phyloP scores from a whole-genome alignment of 1,140 invertebrate genomes.

The Aphidius ervi region DNA sequence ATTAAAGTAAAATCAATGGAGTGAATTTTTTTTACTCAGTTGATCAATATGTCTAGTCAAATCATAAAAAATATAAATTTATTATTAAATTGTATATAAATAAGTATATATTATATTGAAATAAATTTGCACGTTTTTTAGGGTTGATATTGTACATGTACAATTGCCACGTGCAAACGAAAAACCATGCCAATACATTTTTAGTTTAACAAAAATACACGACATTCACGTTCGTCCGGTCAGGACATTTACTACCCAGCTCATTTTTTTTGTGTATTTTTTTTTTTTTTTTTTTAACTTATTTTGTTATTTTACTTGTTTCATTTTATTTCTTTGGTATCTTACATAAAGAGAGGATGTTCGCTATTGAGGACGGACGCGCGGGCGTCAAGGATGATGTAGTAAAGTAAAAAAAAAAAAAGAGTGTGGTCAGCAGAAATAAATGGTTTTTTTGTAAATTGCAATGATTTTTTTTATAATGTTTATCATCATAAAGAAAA shows the following conservation, averaged over 20 bases:
- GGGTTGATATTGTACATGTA: too few relatives aligned
- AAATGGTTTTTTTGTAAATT: neutral
- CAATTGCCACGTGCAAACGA: conserved; percentile 4
- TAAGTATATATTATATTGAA: too few relatives aligned
- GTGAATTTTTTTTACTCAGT: too few relatives aligned
- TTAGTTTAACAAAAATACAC: neutral
- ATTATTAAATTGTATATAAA: too few relatives aligned
- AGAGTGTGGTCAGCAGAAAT: neutral
- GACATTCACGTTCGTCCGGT: conserved; percentile 8
- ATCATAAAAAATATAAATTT: too few relatives aligned
- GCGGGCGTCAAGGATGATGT: too few relatives aligned
- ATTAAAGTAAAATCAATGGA: too few relatives aligned
- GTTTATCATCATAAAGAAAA: too few relatives aligned
- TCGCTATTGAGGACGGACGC: neutral
- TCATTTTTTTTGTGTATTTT: conserved; percentile 1
- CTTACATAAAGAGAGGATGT: conserved; percentile 8
- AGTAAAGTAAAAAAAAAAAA: neutral
- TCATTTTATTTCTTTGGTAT: neutral
- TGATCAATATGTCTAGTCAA: too few relatives aligned
- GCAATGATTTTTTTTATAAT: too few relatives aligned
- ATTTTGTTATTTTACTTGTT: neutral
- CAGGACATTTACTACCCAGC: neutral
- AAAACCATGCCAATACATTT: neutral
- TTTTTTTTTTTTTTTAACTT: neutral
- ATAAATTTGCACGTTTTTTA: too few relatives aligned